Conservation (phyloP, 2,113 vertebrate species). For the Erpornis zantholeuca region DNA sequence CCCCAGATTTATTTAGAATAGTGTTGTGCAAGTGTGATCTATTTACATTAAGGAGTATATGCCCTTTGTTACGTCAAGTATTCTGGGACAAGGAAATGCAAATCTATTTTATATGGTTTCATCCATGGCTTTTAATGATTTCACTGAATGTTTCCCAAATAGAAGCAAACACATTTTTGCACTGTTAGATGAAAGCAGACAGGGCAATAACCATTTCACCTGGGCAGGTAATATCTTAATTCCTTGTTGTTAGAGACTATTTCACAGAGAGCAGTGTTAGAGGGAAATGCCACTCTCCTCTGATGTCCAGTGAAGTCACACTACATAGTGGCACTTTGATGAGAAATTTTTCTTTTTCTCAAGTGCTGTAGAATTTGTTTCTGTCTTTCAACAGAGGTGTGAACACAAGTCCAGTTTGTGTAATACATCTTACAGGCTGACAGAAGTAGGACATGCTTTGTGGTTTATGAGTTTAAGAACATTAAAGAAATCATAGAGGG, state of each 20-base stretch:
- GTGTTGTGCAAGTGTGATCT: conserved; percentile 34
- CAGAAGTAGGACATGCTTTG: background rate
- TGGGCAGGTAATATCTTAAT: background rate
- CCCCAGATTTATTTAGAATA: conserved; percentile 55
- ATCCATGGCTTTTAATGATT: background rate
- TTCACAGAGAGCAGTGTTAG: background rate
- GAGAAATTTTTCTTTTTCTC: background rate
- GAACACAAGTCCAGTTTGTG: background rate
- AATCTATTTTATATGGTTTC: conserved; percentile 13
- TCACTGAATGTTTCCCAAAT: background rate
- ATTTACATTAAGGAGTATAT: conserved; percentile 19
- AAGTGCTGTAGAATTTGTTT: background rate
- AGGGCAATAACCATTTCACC: background rate
- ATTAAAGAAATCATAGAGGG: background rate
- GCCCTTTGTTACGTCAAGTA: background rate
- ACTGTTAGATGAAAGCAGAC: background rate
- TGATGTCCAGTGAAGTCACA: background rate
- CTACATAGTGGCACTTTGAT: background rate
- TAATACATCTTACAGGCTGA: conserved; percentile 26
- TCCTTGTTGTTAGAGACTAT: background rate
- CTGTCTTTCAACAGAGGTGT: conserved; percentile 44
- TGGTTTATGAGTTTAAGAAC: conserved; percentile 24
- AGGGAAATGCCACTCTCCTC: background rate
- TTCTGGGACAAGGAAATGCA: background rate
- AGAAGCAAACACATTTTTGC: background rate